Evolutionary conservation across 2,797 vertebrate genomes (phyloP).

Genomic region (Anabas testudineus): DNA sequence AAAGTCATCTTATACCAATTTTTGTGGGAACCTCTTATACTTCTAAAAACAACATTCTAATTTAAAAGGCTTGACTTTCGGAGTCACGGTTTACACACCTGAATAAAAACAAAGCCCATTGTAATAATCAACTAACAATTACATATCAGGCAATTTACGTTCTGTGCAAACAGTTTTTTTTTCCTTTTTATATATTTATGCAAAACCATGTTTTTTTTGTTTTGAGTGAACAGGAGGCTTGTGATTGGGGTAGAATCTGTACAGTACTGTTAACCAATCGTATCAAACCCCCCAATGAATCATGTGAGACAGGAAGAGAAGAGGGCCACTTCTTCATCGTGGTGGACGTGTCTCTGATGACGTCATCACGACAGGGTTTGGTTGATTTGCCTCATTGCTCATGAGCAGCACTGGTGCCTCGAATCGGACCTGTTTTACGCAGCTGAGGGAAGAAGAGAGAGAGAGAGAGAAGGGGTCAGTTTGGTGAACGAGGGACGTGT

Average conservation of each 20-base stretch:
- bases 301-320: conserved; percentile 74
- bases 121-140: conserved; percentile 76
- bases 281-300: conserved; percentile 75
- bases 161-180: conserved; percentile 77
- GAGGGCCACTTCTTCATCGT: conserved; percentile 64
- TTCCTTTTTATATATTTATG: conserved; percentile 59
- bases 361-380: conserved; percentile 79
- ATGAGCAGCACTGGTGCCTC: conserved; percentile 88
- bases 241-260: conserved; percentile 76
- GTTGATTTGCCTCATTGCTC: conserved; percentile 85
- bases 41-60: conserved; percentile 75
- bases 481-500: background rate
- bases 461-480: background rate
- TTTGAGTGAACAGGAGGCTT: conserved; percentile 71
- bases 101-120: conserved; percentile 76
- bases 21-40: conserved; percentile 41
- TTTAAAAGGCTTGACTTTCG: conserved; percentile 76
- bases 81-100: conserved; percentile 68
- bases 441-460: conserved; percentile 66
- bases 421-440: conserved; percentile 85
- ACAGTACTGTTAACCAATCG: conserved; percentile 82
- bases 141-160: conserved; percentile 79
- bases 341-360: conserved; percentile 76
- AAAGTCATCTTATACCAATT: conserved; percentile 45
- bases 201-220: conserved; percentile 62